Base-by-base conservation (phyloP, 2,113 vertebrate genomes). In the Corydoras sp. region DNA sequence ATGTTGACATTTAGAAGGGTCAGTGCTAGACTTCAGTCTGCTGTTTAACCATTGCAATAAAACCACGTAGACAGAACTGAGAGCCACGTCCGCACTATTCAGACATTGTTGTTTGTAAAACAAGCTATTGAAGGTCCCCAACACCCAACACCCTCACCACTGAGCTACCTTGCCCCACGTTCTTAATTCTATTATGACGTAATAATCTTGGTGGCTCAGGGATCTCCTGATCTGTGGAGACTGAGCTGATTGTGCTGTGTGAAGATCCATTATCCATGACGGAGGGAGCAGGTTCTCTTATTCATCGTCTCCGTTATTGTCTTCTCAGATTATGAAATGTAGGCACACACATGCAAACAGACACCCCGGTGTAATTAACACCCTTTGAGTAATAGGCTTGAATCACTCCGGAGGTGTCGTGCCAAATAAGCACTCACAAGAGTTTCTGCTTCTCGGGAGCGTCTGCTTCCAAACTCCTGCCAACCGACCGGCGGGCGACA, bases 331-430 rank as follows among this genome's bases (percentile, higher is more conserved):
- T 62, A 62, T 62, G 32, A 68, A 68, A 74, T 62, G 51, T 62
- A 58, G 53, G 61, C 66, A 73, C 59, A 72, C 58, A 62, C 50
- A 63, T 24, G 10, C 64, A 75, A 59, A 80, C 51, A 75, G 61
- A 73, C 69, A 70, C 43, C 76, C 74, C 51, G n/a, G 35, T 74
- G 79, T 76, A 79, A 81, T 81, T 77, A 81, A 71, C 79, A 76
- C 79, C 65, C 73, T 68, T 74, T 81, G 79, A 76, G 71, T 74
- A 78, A 81, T 81, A 71, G 79, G 64, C 74, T 43, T 76, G 76
- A 81, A 76, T 76, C 76, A 76, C 64, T 72, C 74, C 49, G 51
- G 60, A 81, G 77, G 71, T 79, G 79, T 76, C 76, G 74, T 76
- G 74, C 79, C 77, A 76, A 76, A 76, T 81, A 75, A 74, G 76